These are phyloP conservation scores for Scleropages formosus DNA, from an alignment of 2,797 vertebrate species.

Conservation along the genomic window DNA sequence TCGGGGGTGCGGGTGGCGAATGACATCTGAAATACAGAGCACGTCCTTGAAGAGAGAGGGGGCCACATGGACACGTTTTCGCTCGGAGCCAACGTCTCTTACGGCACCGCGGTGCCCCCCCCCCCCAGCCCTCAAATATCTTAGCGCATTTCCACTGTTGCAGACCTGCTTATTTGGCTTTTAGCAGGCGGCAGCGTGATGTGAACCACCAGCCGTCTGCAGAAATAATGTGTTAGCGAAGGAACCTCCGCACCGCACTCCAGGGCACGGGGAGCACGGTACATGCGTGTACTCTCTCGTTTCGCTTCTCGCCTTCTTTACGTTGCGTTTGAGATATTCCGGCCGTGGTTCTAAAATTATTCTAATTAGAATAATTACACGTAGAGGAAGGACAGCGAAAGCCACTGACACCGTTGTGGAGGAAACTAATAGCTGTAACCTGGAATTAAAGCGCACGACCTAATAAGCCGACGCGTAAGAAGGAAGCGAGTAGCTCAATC, in stretches of 20 bases:
- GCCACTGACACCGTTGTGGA: not conserved
- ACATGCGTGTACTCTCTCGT: not conserved
- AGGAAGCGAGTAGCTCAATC: constrained; percentile 8
- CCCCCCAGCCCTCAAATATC: no score
- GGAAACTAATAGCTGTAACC: not conserved
- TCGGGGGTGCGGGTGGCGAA: constrained; percentile 35
- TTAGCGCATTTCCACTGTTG: no score
- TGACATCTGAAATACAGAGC: constrained; percentile 33
- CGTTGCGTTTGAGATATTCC: no score
- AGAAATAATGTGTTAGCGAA: not conserved
- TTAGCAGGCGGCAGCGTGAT: no score
- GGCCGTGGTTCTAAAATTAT: no score
- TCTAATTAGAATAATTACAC: not conserved
- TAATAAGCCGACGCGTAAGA: constrained; percentile 24
- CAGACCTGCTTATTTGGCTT: constrained; percentile 4
- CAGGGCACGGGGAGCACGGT: not conserved
- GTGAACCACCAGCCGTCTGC: constrained; percentile 14
- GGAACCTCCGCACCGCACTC: not conserved
- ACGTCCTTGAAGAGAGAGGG: constrained; percentile 49
- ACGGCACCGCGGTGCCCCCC: no score
- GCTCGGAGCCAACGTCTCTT: no score
- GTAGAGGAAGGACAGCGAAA: not conserved
- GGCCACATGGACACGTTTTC: no score
- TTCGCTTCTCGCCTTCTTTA: no score
- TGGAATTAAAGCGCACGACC: constrained; percentile 4